A percentile compares a stretch with the other conserved stretches of the same genome.
Conservation (phyloP, 1,140 invertebrate species). For the Steinernema khuongi region DNA sequence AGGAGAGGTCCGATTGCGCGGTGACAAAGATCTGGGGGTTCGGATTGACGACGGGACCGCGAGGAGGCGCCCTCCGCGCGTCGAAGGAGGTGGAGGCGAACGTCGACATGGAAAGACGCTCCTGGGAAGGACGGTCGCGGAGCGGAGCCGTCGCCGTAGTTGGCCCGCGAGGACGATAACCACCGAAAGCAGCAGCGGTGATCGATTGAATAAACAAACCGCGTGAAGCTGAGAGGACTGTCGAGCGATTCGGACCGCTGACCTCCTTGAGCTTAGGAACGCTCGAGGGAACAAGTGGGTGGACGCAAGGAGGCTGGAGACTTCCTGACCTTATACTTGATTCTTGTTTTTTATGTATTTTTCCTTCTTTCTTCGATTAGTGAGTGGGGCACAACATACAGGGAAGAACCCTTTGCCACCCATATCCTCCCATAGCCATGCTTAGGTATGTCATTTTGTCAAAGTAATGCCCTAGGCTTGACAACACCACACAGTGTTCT, state of each 20-base stretch:
- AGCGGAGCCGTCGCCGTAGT: not conserved
- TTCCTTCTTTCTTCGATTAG: no score
- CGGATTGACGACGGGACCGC: not conserved
- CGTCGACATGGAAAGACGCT: not conserved
- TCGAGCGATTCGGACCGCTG: not conserved
- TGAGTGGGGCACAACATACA: no score
- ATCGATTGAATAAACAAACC: slow-evolving; percentile 7
- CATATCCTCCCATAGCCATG: no score
- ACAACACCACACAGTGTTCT: no score
- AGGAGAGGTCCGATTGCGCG: not conserved
- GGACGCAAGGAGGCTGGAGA: no score
- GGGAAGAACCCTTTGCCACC: no score
- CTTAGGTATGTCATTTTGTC: no score
- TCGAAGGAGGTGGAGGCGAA: not conserved
- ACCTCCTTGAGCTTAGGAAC: not conserved
- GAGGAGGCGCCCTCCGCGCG: not conserved
- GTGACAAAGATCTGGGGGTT: not conserved
- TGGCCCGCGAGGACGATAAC: slow-evolving; percentile 1
- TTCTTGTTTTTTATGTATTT: no score
- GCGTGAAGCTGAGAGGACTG: not conserved
- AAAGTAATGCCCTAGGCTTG: no score
- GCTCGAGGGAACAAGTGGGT: not conserved
- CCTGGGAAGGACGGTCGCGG: not conserved
- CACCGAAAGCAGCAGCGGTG: not conserved
- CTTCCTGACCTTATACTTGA: no score